A percentile compares a stretch with the other conserved stretches of the same genome.
These are phyloP conservation scores for Pheosia gnoma DNA, from an alignment of 2,888 invertebrate genomes.

Conservation along the genomic window DNA sequence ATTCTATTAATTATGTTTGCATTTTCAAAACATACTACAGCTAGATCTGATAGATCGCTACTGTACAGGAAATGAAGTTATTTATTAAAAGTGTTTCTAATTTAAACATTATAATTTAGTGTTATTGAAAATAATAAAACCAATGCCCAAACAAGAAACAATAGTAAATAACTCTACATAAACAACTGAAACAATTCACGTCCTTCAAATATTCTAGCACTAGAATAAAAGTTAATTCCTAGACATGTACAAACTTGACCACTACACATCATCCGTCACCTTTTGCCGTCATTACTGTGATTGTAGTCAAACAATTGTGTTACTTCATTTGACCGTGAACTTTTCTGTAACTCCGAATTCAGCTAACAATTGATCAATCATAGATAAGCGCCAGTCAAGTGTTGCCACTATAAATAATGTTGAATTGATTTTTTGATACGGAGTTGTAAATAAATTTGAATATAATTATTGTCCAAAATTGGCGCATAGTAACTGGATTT, in stretches of 20 bases:
- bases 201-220: not conserved
- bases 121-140: not conserved
- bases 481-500: not conserved
- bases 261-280: conserved; percentile 27
- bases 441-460: conserved; percentile 32
- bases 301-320: conserved; percentile 29
- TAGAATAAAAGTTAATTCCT: not conserved
- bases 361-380: conserved; percentile 30
- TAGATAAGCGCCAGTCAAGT: conserved; percentile 11
- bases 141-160: not conserved
- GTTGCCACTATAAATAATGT: conserved; percentile 25
- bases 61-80: not conserved
- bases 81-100: not conserved
- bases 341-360: conserved; percentile 26
- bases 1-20: conserved; percentile 4
- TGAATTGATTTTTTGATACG: conserved; percentile 32
- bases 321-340: conserved; percentile 32
- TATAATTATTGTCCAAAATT: conserved; percentile 11
- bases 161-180: not conserved
- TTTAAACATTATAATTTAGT: not conserved
- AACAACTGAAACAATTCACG: not conserved
- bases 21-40: conserved; percentile 1
- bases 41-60: not conserved
- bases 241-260: conserved; percentile 27
- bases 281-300: conserved; percentile 23